A percentile compares a stretch with the other conserved stretches of the same genome.
Evolutionary conservation across 2,888 invertebrate species (phyloP).

Genomic region (Nezara viridula): DNA sequence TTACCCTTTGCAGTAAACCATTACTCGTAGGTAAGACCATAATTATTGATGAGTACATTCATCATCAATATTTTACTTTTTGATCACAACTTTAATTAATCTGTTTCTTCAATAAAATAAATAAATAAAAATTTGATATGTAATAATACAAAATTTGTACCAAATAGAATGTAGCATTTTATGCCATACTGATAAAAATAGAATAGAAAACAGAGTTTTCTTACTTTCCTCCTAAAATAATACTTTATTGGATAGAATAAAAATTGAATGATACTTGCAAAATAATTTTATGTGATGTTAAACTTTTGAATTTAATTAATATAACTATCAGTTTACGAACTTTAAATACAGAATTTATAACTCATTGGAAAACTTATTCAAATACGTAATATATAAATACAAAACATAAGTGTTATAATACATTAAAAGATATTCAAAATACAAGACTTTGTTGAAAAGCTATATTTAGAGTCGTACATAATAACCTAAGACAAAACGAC

Average conservation of each 20-base stretch:
- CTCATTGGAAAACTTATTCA: not conserved
- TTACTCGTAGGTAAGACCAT: not conserved
- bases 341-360: not conserved
- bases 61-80: not conserved
- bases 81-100: not conserved
- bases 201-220: not conserved
- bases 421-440: not conserved
- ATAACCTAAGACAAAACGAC: conserved; percentile 19
- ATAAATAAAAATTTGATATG: conserved; percentile 17
- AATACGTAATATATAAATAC: not conserved
- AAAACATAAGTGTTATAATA: conserved; percentile 3
- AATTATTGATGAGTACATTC: not conserved
- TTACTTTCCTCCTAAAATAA: not conserved
- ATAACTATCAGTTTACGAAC: not conserved
- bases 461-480: conserved; percentile 5
- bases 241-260: not conserved
- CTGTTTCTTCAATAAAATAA: not conserved
- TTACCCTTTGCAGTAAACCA: not conserved
- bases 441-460: conserved; percentile 10
- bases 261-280: not conserved
- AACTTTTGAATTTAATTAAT: not conserved
- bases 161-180: not conserved
- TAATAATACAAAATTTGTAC: conserved; percentile 29
- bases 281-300: conserved; percentile 30
- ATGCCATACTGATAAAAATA: conserved; percentile 18